Evolutionary conservation across 2,888 invertebrate genomes (phyloP).

Genomic region (Neuroscelio doddi): DNA sequence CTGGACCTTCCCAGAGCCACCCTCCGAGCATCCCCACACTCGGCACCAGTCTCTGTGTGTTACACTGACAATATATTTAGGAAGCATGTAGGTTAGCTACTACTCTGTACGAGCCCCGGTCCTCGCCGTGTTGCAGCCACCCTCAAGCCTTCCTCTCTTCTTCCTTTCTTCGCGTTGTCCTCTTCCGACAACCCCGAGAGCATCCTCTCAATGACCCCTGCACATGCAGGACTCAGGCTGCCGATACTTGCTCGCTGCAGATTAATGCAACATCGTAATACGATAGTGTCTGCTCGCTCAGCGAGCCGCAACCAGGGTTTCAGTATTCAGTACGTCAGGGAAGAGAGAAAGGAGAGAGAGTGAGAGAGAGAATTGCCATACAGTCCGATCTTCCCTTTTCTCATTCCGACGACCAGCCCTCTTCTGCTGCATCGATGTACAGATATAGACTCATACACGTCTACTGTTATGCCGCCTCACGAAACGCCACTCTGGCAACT

Average conservation of each 20-base stretch:
- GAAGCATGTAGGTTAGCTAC: constrained; percentile 55
- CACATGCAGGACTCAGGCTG: constrained; percentile 29
- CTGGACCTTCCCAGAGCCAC: constrained; percentile 5
- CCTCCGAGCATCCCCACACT: constrained; percentile 10
- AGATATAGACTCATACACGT: constrained; percentile 29
- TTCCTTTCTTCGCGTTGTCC: constrained; percentile 11
- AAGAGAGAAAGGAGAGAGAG: constrained; percentile 3
- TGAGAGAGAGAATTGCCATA: too few relatives aligned
- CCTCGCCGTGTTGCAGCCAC: constrained; percentile 22
- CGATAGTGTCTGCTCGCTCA: constrained; percentile 63
- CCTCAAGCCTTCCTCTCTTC: constrained; percentile 27
- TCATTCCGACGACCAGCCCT: constrained; percentile 10
- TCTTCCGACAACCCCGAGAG: constrained; percentile 13
- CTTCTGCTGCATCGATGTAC: constrained; percentile 17
- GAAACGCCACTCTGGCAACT: constrained; percentile 53
- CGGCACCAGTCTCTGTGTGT: constrained; percentile 37
- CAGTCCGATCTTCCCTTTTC: constrained; percentile 23
- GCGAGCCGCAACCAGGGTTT: constrained; percentile 57
- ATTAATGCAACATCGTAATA: constrained; percentile 67
- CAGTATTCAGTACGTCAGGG: constrained; percentile 21
- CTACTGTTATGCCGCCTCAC: constrained; percentile 4
- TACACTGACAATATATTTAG: constrained; percentile 60
- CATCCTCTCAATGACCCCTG: constrained; percentile 14
- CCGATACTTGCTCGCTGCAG: constrained; percentile 63
- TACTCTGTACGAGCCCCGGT: constrained; percentile 33